These are phyloP conservation scores for Channa maculata DNA, from an alignment of 2,113 vertebrate genomes.

Conservation along the genomic window DNA sequence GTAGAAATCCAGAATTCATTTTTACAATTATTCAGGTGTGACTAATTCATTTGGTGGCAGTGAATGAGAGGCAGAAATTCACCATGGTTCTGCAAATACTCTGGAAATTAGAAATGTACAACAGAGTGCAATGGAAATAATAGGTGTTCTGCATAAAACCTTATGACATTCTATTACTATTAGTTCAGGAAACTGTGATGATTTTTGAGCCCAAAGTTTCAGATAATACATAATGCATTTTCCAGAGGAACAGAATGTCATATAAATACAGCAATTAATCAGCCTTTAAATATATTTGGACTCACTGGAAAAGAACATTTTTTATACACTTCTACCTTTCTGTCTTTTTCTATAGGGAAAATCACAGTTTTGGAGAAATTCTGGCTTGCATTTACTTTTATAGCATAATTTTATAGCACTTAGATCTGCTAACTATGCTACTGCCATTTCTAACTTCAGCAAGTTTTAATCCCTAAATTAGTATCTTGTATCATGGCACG, in stretches of 20 bases:
- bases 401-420: neutral
- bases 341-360: too few relatives aligned
- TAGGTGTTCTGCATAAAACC: constrained; percentile 25
- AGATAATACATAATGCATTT: constrained; percentile 1
- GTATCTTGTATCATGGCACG: too few relatives aligned
- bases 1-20: constrained; percentile 58
- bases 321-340: too few relatives aligned
- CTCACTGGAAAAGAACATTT: too few relatives aligned
- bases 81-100: constrained; percentile 40
- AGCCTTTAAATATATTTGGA: neutral
- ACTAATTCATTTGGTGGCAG: constrained; percentile 64
- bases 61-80: constrained; percentile 35
- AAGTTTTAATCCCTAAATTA: neutral
- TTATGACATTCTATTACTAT: constrained; percentile 22
- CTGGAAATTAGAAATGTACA: constrained; percentile 43
- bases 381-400: neutral
- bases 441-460: neutral
- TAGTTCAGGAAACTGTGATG: neutral
- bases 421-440: neutral
- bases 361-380: too few relatives aligned
- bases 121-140: constrained; percentile 31
- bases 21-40: constrained; percentile 46
- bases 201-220: constrained; percentile 1
- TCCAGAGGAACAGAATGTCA: constrained; percentile 1
- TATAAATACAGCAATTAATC: constrained; percentile 4